phyloP scores from a whole-genome alignment of 2,888 invertebrate species.

The Sphecodes monilicornis region DNA sequence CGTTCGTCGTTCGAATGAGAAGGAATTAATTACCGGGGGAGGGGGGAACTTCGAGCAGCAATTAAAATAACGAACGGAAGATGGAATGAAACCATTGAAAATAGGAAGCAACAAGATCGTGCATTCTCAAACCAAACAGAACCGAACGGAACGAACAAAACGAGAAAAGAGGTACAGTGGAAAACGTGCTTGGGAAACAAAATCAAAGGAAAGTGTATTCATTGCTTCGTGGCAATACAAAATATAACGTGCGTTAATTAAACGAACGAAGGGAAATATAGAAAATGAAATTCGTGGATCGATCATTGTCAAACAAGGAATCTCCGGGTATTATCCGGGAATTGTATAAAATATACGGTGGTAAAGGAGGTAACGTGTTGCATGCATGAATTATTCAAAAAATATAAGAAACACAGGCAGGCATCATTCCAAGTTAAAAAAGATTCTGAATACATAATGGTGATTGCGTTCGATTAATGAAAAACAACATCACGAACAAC shows the following conservation, averaged over 20 bases:
- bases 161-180: background rate
- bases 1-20: constrained; percentile 39
- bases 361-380: constrained; percentile 27
- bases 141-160: background rate
- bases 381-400: constrained; percentile 54
- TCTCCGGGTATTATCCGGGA: background rate
- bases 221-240: background rate
- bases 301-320: background rate
- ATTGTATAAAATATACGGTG: constrained; percentile 29
- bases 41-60: constrained; percentile 40
- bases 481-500: constrained; percentile 67
- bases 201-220: background rate
- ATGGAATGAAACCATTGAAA: background rate
- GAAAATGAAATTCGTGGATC: constrained; percentile 4
- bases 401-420: constrained; percentile 61
- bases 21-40: constrained; percentile 43
- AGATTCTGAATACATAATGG: constrained; percentile 57
- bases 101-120: constrained; percentile 20
- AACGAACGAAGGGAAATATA: background rate
- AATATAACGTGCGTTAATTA: constrained; percentile 21
- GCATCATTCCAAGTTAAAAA: constrained; percentile 70
- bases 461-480: constrained; percentile 52
- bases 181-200: constrained; percentile 5
- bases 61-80: constrained; percentile 27
- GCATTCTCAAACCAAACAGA: constrained; percentile 11